Evolutionary conservation across 2,797 vertebrate genomes (phyloP).

Genomic region (Hypotaenidia philippensis): DNA sequence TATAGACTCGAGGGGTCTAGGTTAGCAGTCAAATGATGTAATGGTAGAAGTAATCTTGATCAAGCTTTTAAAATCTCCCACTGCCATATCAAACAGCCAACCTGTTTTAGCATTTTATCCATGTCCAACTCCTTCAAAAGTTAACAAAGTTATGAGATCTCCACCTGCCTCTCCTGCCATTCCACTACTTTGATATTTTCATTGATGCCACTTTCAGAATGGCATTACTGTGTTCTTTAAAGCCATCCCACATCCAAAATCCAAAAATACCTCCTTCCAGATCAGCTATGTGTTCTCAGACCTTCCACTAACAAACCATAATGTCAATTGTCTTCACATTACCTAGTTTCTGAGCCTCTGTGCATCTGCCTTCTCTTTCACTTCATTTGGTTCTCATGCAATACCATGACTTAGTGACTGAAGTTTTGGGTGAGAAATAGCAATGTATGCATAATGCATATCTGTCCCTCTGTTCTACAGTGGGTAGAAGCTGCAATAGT

Average conservation of each 20-base stretch:
- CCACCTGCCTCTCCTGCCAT: not conserved
- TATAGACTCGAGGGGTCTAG: not conserved
- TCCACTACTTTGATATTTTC: not conserved
- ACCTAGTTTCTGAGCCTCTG: not conserved
- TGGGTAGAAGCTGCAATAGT: not conserved
- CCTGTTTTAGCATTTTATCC: not conserved
- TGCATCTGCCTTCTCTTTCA: not conserved
- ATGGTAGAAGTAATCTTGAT: not conserved
- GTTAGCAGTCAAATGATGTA: not conserved
- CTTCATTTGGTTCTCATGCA: not conserved
- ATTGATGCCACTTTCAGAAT: not conserved
- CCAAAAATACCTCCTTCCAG: not conserved
- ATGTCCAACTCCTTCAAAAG: not conserved
- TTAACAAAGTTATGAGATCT: not conserved
- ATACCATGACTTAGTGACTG: not conserved
- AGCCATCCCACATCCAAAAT: not conserved
- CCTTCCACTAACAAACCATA: accelerated
- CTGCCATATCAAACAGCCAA: not conserved
- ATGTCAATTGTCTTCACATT: not conserved
- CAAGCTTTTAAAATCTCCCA: not conserved
- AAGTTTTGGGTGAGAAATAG: not conserved
- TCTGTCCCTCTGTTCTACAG: not conserved
- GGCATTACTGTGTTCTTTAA: not conserved
- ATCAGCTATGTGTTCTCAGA: not conserved
- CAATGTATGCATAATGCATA: not conserved